Conservation (phyloP, 2,888 invertebrate species). For the Corbicula japonica region DNA sequence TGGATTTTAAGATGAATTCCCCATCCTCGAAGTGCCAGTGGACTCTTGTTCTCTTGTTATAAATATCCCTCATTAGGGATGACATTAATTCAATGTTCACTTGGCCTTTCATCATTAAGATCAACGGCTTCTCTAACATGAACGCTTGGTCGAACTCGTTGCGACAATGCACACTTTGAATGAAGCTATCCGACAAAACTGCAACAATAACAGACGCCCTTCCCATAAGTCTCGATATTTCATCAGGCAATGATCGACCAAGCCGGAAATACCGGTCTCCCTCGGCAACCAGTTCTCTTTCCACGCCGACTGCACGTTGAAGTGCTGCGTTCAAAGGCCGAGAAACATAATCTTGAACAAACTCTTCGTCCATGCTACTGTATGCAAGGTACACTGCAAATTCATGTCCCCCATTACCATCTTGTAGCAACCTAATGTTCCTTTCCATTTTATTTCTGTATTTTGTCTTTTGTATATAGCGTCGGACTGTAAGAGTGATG, state of each 20-base stretch:
- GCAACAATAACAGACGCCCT: background rate
- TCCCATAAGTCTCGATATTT: background rate
- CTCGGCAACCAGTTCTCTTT: slow-evolving; percentile 7
- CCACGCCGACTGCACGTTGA: background rate
- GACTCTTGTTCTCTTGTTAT: background rate
- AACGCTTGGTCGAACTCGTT: slow-evolving; percentile 10
- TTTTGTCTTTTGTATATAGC: background rate
- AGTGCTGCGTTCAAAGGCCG: slow-evolving; percentile 5
- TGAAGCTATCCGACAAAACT: slow-evolving; percentile 3
- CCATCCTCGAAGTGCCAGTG: background rate
- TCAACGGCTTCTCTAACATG: background rate
- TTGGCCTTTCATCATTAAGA: slow-evolving; percentile 17
- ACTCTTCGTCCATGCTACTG: background rate
- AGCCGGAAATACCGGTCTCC: slow-evolving; percentile 6
- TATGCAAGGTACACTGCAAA: slow-evolving; percentile 20
- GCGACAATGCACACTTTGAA: background rate
- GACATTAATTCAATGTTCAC: slow-evolving; percentile 12
- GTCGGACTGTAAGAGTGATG: background rate
- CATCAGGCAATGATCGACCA: background rate
- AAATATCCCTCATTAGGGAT: slow-evolving; percentile 4
- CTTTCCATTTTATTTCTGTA: background rate
- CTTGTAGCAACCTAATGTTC: background rate
- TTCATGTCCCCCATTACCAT: background rate
- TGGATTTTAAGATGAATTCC: background rate
- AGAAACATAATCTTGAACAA: background rate